phyloP scores from a whole-genome alignment of 1,140 invertebrate genomes.

The Scaptomyza pallida region DNA sequence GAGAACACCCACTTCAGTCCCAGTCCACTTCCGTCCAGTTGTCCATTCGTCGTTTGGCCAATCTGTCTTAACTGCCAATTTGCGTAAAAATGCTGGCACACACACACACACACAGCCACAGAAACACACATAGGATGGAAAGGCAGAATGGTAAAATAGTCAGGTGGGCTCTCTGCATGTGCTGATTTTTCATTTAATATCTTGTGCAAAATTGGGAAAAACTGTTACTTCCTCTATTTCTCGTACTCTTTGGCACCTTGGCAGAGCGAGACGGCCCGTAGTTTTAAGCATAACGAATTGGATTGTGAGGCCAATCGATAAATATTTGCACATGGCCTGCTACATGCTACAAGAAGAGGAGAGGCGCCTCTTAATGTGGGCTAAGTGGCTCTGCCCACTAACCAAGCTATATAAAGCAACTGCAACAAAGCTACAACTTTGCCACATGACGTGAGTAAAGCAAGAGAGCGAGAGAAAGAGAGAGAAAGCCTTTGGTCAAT shows the following conservation, averaged over 20 bases:
- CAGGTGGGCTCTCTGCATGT: constrained; percentile 28
- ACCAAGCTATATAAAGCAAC: constrained; percentile 4
- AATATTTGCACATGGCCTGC: constrained; percentile 59
- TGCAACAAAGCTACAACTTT: constrained; percentile 28
- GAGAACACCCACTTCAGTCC: constrained; percentile 15
- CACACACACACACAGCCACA: constrained; percentile 37
- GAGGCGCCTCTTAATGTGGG: constrained; percentile 58
- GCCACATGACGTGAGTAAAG: constrained; percentile 17
- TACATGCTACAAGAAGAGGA: constrained; percentile 7
- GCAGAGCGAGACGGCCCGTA: constrained; percentile 45
- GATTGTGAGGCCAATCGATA: constrained; percentile 72
- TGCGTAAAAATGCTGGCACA: constrained; percentile 64
- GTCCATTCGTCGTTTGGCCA: constrained; percentile 20
- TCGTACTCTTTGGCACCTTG: constrained; percentile 24
- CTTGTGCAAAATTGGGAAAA: constrained; percentile 26
- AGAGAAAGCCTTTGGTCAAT: constrained; percentile 58
- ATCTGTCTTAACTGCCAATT: constrained; percentile 70
- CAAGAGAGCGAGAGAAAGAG: background rate
- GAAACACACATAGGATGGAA: constrained; percentile 28
- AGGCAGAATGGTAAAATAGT: constrained; percentile 10
- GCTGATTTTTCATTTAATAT: constrained; percentile 72
- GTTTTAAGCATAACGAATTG: constrained; percentile 75
- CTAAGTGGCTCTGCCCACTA: constrained; percentile 54
- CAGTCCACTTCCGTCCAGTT: background rate
- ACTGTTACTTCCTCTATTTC: background rate